Evolutionary conservation across 2,797 vertebrate genomes (phyloP), one percentile per base, ranked within the genome.

Genomic region (Cetoscarus ocellatus): DNA sequence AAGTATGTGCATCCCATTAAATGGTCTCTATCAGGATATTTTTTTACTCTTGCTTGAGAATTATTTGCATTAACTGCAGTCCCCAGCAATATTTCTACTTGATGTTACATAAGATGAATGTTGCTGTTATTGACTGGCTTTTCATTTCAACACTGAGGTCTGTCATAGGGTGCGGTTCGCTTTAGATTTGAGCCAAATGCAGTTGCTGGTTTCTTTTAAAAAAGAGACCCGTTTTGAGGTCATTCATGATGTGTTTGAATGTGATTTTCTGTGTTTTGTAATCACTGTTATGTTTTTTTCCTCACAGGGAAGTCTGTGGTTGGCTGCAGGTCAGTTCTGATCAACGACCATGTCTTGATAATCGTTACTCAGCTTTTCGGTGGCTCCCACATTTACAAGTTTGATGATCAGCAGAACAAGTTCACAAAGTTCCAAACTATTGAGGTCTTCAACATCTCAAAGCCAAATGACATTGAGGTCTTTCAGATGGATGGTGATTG

Each of bases 361-460:
- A 96, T 99, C 57, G 95, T 99, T 80, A 96, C 98, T 10, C 98
- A 99, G 91, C 96, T 99, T 73, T 98, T 99, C 5, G 97, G 98
- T 0, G 97, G 97, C 69, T 99, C 97, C 61, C 97, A 98, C 76
- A 95, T 99, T 83, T 99, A 98, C 93, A 99, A 92, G 88, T 98
- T 98, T 15, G 96, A 99, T 0, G 96, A 96, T 75, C 94, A 94
- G 83, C 98, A 98, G 93, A 98, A 97, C 75, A 97, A 97, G 77
- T 99, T 99, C 81, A 95, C 94, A 80, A 99, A 97, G 80, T 99
- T 99, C 92, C 98, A 99, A 73, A 96, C 96, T 44, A 96, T 99
- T 0, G 97, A 99, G 77, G 96, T 96, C n/a, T 95, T 97, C 51
- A 97, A 97, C 75, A 97, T 99, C 66, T 99, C 98, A 38, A 99